Conservation (phyloP, 2,888 invertebrate species). For the Mechanitis messenoides region DNA sequence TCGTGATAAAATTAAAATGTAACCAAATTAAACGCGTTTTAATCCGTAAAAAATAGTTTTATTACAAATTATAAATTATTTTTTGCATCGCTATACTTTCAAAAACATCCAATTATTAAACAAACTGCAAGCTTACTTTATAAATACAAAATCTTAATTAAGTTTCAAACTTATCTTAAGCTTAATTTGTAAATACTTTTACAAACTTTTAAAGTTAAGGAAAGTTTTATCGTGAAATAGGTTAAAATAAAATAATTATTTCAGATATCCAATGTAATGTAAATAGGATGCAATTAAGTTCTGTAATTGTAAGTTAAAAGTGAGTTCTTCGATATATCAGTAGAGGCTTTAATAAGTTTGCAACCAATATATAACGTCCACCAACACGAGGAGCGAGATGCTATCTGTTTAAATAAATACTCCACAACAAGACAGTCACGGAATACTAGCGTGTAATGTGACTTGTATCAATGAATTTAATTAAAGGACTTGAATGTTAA, state of each 20-base stretch:
- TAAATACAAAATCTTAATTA: background rate
- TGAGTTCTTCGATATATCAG: constrained; percentile 21
- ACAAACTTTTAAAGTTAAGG: too few species aligned
- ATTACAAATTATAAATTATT: too few species aligned
- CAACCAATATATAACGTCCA: constrained; percentile 18
- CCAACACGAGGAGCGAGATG: constrained; percentile 17
- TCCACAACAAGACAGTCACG: constrained; percentile 7
- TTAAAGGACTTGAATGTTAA: background rate
- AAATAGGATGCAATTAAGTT: constrained; percentile 20
- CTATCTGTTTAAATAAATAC: constrained; percentile 20
- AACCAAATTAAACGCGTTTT: too few species aligned
- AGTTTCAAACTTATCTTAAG: too few species aligned
- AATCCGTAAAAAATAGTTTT: too few species aligned
- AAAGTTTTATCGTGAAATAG: too few species aligned
- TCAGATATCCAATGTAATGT: constrained; percentile 1
- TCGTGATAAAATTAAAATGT: too few species aligned
- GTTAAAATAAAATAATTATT: too few species aligned
- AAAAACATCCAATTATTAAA: too few species aligned
- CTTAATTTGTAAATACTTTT: too few species aligned
- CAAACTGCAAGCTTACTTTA: background rate
- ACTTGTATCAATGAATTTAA: constrained; percentile 1
- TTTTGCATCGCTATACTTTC: too few species aligned
- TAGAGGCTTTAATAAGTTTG: constrained; percentile 19
- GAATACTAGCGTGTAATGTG: constrained; percentile 5
- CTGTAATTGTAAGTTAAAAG: constrained; percentile 21